Base-by-base conservation (phyloP, 2,113 vertebrate genomes). In the Dromaius novaehollandiae region DNA sequence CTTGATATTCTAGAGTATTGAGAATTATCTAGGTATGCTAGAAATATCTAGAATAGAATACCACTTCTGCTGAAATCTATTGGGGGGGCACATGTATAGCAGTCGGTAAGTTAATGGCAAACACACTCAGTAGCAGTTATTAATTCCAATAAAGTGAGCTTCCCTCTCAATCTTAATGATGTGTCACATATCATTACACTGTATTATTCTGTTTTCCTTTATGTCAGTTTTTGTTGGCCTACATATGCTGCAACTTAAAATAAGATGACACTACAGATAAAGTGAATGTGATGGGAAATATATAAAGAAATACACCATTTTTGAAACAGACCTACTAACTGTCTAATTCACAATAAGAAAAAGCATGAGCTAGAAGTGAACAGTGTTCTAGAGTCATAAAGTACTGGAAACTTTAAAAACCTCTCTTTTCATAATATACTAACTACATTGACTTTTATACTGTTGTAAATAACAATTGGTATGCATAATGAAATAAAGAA, bases 181-280 rank as follows among this genome's bases (percentile, higher is more conserved):
- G 74, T 95, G 96, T 95, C 92, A 96, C 56, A 71, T 82, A 86
- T 38, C 86, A 89, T 95, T 92, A 91, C 89, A 69, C 64, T 90
- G 74, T 1, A 66, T 9, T 89, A 58, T 65, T 92, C 64, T 90
- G 46, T 89, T 89, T 50, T 87, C 71, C 68, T 80, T 77, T 53
- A 46, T 93, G 89, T 94, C 96, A 96, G 82, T 13, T 93, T 89
- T 89, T 96, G 90, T 89, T 97, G 91, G 88, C 92, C 96, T 96
- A 87, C 84, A 95, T 90, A 96, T 95, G 94, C 80, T 96, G 82
- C 88, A 97, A 65, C 81, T 95, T 96, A 89, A 89, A 95, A 82
- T n/a, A 96, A 89, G 84, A 66, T 86, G 96, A 95, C 92, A 89
- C 65, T 82, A 90, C 30, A 76, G 68, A 92, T 82, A 88, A 86